Evolutionary conservation across 2,797 vertebrate species (phyloP), one percentile per base, ranked within the genome.

Genomic region (Acanthornis magna): DNA sequence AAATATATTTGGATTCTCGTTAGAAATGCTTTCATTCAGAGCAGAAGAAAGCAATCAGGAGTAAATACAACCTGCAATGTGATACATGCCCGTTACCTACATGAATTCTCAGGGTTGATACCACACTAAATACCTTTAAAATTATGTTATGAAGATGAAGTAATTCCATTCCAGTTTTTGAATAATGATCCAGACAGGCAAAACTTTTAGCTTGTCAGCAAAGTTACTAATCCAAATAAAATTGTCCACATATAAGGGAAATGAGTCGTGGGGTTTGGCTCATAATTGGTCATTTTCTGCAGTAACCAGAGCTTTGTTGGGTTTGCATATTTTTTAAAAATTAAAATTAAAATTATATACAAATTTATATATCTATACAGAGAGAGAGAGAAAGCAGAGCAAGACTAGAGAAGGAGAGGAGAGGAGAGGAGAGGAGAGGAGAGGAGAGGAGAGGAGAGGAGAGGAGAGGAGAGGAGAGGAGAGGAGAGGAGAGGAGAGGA

Each of bases 31-130:
- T 91, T 42, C 45, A 34, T 62, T 82, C 60, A 26, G 58, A 79
- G 67, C 67, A 79, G 83, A 85, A 82, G 83, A 94, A 81, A 94
- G 54, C 42, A 73, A 90, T 76, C 66, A 91, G 80, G 84, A 73
- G 53, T 40, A 88, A 95, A 71, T 66, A 13, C 9, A 84, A 67
- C 26, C 80, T 63, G 63, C 63, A 73, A 42, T 32, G 36, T 68
- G 60, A 88, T 73, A 55, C 43, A 27, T 36, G 55, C 27, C 68
- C 92, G 42, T 68, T 89, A 85, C 84, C 43, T 63, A 85, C 57
- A 43, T 67, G 87, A 91, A 79, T 91, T 85, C 68, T 50, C 63
- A 83, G 53, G 50, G 54, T 4, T 67, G 43, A 92, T 71, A 93
- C 34, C 72, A 60, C 38, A 36, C 58, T 66, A 40, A 53, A 70